Percentiles rank a stretch among this genome's conserved stretches.
These are phyloP conservation scores for Zeugodacus cucurbitae DNA, from an alignment of 1,140 invertebrate genomes.

Conservation along the genomic window DNA sequence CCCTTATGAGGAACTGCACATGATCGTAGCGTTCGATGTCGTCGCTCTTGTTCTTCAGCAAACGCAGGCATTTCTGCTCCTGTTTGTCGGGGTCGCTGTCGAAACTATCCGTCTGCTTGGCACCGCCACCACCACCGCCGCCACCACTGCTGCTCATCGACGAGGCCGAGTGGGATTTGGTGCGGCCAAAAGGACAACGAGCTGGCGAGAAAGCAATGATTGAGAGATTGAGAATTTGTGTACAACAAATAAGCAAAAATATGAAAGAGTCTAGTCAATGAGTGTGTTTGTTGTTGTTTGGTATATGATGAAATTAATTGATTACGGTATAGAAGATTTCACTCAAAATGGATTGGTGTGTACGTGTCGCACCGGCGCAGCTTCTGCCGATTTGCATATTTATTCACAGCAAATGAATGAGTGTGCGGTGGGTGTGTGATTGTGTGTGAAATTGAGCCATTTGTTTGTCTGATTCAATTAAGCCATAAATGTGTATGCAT, in stretches of 20 bases:
- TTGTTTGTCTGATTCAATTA: neutral
- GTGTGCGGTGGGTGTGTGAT: neutral
- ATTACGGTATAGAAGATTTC: neutral
- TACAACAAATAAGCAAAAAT: neutral
- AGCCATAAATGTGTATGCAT: neutral
- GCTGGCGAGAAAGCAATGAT: neutral
- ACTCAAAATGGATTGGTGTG: neutral
- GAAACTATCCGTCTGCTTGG: conserved; percentile 54
- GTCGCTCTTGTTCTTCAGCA: conserved; percentile 64
- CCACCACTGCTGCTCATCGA: conserved; percentile 36
- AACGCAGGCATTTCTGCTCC: conserved; percentile 61
- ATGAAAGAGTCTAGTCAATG: no score
- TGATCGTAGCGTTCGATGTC: conserved; percentile 78
- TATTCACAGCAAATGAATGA: neutral
- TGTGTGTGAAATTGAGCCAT: neutral
- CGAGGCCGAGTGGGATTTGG: conserved; percentile 42
- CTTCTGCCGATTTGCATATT: neutral
- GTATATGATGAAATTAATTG: neutral
- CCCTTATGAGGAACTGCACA: conserved; percentile 93
- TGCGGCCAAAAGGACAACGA: conserved; percentile 45
- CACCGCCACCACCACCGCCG: no score
- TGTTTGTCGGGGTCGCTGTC: conserved; percentile 60
- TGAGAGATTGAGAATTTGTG: neutral
- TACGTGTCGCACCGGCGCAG: neutral
- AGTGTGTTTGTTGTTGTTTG: neutral